Base-by-base conservation (phyloP, 1,140 invertebrate species). In the Cyclargus thomasi region DNA sequence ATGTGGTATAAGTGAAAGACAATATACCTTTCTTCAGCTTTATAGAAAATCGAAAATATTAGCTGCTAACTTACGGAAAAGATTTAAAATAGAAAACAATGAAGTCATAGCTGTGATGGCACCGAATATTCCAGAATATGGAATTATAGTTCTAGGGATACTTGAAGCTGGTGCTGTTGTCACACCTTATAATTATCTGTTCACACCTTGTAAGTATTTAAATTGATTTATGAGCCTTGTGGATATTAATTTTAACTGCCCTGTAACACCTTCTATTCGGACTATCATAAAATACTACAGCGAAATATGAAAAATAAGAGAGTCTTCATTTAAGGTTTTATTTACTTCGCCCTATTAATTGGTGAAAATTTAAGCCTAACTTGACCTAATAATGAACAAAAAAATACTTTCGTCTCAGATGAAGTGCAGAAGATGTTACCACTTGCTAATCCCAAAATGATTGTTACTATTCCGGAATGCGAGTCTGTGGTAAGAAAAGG, bases 181-280 rank as follows among this genome's bases (percentile, higher is more conserved):
- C 5, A 96, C 96, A 10, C 94, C 96, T 0, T 91, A 96, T 0
- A 98, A 97, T 91, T 95, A 96, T 1, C 80, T 94, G 47, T 98
- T 97, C 76, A 97, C 95, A 7, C 71, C 93, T 77, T 94, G 97
- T 97, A 74, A 81, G 83, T 59, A 21, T 11, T 59, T 55, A 20
- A n/a, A 39, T 23, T 23, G 29, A 29, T 29, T 29, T 8, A 29
- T 1, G 23, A 23, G 23, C 23, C 23, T 29, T 5, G 8, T 29
- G 29, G 29, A 29, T 8, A 8, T 29, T 23, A 23, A 29, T 29
- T 4, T 29, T 29, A 29, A 3, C 8, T 29, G 1, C 8, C 1
- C 0, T 29, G 29, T 7, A 29, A 2, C 5, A 29, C 29, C 29
- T 29, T 29, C n/a, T n/a, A n/a, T n/a, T n/a, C n/a, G n/a, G 29